Percentiles rank a stretch among this genome's conserved stretches.
phyloP scores from a whole-genome alignment of 1,140 invertebrate species.

The Andricus grossulariae region DNA sequence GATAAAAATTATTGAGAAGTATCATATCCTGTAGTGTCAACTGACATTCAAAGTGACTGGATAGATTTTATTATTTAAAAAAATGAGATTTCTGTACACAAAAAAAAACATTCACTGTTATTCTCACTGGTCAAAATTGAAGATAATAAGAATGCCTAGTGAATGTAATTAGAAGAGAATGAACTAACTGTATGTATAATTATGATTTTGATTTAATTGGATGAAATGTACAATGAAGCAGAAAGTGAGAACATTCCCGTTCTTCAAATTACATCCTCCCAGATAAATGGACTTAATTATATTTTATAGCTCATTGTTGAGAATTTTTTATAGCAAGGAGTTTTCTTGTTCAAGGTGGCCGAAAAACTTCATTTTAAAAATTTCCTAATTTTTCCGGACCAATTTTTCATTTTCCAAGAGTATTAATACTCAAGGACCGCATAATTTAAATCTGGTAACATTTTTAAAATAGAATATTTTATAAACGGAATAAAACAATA shows the following conservation, averaged over 20 bases:
- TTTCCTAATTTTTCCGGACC: too few species aligned
- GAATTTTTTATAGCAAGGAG: background rate
- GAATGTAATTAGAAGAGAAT: constrained; percentile 32
- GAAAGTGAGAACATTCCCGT: constrained; percentile 13
- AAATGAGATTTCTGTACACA: background rate
- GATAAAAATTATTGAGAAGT: too few species aligned
- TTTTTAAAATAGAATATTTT: too few species aligned
- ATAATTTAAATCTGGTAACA: too few species aligned
- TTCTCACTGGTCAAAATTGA: background rate
- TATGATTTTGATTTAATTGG: constrained; percentile 28
- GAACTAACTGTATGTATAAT: constrained; percentile 18
- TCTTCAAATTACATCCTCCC: constrained; percentile 4
- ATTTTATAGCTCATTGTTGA: background rate
- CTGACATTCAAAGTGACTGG: too few species aligned
- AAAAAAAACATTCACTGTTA: background rate
- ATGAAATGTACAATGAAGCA: background rate
- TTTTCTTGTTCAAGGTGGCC: too few species aligned
- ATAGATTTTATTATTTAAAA: too few species aligned
- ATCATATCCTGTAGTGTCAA: too few species aligned
- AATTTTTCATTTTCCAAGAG: too few species aligned
- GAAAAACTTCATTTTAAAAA: too few species aligned
- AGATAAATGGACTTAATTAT: background rate
- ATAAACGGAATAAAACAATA: too few species aligned
- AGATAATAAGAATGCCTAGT: constrained; percentile 28
- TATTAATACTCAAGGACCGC: too few species aligned